Base-by-base conservation (phyloP, 2,888 invertebrate species). In the Cheilosia scutellata region DNA sequence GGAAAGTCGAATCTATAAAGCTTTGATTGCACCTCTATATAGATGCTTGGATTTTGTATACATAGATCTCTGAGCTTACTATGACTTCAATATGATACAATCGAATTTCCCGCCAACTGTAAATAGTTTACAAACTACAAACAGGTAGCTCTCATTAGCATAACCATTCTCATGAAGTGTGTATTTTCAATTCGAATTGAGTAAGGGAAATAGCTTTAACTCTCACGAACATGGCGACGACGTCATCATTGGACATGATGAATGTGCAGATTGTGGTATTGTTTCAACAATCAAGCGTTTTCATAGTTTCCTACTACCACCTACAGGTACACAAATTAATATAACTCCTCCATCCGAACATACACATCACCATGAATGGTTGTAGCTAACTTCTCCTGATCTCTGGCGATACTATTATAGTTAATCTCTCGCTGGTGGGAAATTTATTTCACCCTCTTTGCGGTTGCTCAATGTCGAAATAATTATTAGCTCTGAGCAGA, bases 381-480 rank as follows among this genome's bases (percentile, higher is more conserved):
- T 49, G 33, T 20, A 20, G 0, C 20, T 20, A 20, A 20, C 40
- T 44, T 58, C 13, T 11, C 11, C 60, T 5, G 25, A 33, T n/a
- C 51, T 49, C 66, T 20, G 37, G 62, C 49, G 72, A 60, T 65
- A 68, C 42, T 7, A 60, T 4, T 9, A 11, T 37, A 11, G 20
- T 27, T 49, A 33, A 76, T 75, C 51, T 66, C 62, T 9, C 71
- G 58, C n/a, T 27, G 71, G 75, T 82, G 86, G 82, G 82, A 51
- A 82, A 40, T 77, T 68, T 75, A 57, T 44, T 49, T 58, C 44
- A 51, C 44, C 58, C 74, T 29, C 16, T 51, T 75, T 86, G 63
- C 76, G 82, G 76, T 86, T 72, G 77, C 90, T 90, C 90, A 91
- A 91, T 90, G 91, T 89, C 90, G 90, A 89, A 89, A 89, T 87